Evolutionary conservation across 2,113 vertebrate species (phyloP).

Genomic region (Platichthys flesus): DNA sequence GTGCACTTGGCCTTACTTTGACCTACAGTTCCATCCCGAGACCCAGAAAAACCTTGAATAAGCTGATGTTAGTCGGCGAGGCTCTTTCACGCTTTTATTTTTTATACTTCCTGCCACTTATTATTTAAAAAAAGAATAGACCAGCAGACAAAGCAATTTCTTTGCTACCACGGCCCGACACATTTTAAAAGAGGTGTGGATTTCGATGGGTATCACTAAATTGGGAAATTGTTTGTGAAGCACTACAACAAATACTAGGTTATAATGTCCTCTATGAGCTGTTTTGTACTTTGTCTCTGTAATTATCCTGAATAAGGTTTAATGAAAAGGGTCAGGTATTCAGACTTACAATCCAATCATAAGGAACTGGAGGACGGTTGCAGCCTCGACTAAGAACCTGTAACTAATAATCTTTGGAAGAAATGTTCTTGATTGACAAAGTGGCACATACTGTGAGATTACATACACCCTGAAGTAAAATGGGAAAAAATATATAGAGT

Average conservation of each 20-base stretch:
- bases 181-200: background rate
- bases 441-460: background rate
- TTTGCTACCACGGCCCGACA: background rate
- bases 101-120: background rate
- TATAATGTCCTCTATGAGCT: background rate
- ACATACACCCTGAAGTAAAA: background rate
- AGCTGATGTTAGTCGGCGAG: constrained; percentile 5
- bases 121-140: background rate
- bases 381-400: background rate
- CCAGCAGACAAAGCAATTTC: constrained; percentile 4
- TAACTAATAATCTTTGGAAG: background rate
- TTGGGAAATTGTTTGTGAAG: background rate
- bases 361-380: background rate
- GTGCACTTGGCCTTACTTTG: constrained; percentile 57
- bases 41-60: constrained; percentile 30
- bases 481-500: background rate
- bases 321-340: background rate
- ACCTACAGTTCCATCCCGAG: constrained; percentile 48
- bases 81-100: constrained; percentile 35
- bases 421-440: background rate
- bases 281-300: background rate
- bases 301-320: background rate
- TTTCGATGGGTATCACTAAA: background rate
- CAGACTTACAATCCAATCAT: background rate
- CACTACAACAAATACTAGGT: background rate